phyloP scores from a whole-genome alignment of 2,797 vertebrate genomes.

The Urophycis tenuis region DNA sequence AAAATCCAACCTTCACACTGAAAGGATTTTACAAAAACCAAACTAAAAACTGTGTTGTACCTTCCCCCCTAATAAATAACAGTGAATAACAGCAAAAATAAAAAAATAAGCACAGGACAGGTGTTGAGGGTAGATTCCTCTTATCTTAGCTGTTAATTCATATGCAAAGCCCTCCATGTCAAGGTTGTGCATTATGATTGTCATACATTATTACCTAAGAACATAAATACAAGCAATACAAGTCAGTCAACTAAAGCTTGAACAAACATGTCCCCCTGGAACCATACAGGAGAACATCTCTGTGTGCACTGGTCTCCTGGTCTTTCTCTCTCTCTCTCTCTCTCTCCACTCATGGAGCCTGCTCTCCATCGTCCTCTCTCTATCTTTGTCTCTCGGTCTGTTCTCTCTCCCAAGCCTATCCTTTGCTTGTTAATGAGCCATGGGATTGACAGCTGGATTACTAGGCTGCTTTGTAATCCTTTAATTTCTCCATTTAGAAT shows the following conservation, averaged over 20 bases:
- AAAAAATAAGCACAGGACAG: background rate
- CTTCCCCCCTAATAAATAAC: background rate
- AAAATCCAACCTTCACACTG: background rate
- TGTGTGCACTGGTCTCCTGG: slow-evolving; percentile 6
- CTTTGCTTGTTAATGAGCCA: slow-evolving; percentile 67
- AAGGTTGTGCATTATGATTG: background rate
- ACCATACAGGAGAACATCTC: background rate
- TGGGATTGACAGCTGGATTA: slow-evolving; percentile 70
- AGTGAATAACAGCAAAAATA: background rate
- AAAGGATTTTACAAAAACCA: background rate
- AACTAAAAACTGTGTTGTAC: background rate
- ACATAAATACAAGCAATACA: slow-evolving; percentile 1
- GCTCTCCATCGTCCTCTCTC: slow-evolving; percentile 22
- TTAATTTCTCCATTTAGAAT: slow-evolving; percentile 76
- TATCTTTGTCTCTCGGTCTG: slow-evolving; percentile 21
- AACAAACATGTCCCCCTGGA: slow-evolving; percentile 3
- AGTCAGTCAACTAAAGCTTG: background rate
- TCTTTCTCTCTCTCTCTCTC: slow-evolving; percentile 23
- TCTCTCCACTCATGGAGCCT: slow-evolving; percentile 17
- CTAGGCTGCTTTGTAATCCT: slow-evolving; percentile 66
- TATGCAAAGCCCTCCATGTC: slow-evolving; percentile 5
- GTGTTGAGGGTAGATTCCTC: background rate
- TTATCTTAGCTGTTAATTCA: slow-evolving; percentile 23
- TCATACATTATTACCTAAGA: slow-evolving; percentile 7
- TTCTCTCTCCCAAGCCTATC: slow-evolving; percentile 27